Evolutionary conservation across 2,888 invertebrate genomes (phyloP), one percentile per base, ranked within the genome.

Genomic region (Mimas tiliae): DNA sequence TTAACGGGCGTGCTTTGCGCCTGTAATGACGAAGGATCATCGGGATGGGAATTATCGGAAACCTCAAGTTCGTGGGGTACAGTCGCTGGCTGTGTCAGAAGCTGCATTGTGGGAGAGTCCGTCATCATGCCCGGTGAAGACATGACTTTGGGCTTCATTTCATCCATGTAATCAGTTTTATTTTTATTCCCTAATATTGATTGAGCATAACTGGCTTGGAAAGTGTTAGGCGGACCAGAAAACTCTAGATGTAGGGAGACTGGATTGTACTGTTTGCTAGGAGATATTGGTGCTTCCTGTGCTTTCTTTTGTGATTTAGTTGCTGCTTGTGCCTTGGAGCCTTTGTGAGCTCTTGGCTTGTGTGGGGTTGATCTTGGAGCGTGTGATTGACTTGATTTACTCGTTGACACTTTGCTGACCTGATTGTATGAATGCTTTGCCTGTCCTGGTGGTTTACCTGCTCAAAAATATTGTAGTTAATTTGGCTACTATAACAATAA

Each of bases 371-470:
- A 72, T 65, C 90, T 85, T 45, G 86, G 81, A 9, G 81, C 73
- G 68, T 87, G 86, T 50, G 82, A 67, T 70, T 90, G 90, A 77
- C 81, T 90, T 70, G 94, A 87, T 89, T 93, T 94, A 85, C 90
- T 93, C 64, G 92, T 91, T 65, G 94, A 91, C 64, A 93, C 91
- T 89, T 93, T 93, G 86, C 94, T 94, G 71, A 93, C 92, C 92
- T 94, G 94, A 72, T 93, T 93, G 74, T 94, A 94, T 65, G 93
- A 93, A 77, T 94, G 94, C 78, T 93, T 94, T 21, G 92, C 91
- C 78, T 93, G 94, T 66, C 91, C 86, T 67, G 89, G 89, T 69
- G 88, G 78, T 90, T 94, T 94, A 88, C 90, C 94, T 94, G 86
- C 1, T 19, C 19, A 16, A 64, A n/a, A 51, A 2, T 34, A 16